These are phyloP conservation scores for Achroia grisella DNA, from an alignment of 1,140 invertebrate species.

Conservation along the genomic window DNA sequence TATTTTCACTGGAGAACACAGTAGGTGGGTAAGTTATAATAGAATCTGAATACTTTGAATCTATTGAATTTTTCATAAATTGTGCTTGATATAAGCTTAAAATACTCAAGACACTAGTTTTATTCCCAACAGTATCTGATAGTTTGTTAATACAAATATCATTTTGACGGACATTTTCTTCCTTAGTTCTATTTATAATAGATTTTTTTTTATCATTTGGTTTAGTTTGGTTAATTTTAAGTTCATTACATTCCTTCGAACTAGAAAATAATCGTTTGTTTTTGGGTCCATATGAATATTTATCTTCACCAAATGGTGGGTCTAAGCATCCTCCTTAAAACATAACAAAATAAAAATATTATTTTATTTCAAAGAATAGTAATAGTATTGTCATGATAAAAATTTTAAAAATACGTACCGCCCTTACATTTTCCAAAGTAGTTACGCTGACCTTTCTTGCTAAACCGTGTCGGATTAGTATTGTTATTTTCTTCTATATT, in stretches of 20 bases:
- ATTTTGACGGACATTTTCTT: no score
- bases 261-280: no score
- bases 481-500: slow-evolving; percentile 5
- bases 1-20: slow-evolving; percentile 11
- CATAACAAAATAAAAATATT: neutral
- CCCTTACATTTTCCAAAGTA: slow-evolving; percentile 52
- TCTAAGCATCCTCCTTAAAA: slow-evolving; percentile 54
- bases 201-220: slow-evolving; percentile 3
- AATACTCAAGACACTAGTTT: neutral
- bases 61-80: slow-evolving; percentile 10
- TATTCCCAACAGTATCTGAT: neutral
- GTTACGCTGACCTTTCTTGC: slow-evolving; percentile 18
- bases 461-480: neutral
- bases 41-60: slow-evolving; percentile 23
- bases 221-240: slow-evolving; percentile 1
- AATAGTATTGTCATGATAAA: neutral
- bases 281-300: slow-evolving; percentile 34
- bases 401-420: slow-evolving; percentile 24
- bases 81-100: slow-evolving; percentile 7
- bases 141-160: neutral
- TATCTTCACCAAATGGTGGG: slow-evolving; percentile 56
- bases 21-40: slow-evolving; percentile 41
- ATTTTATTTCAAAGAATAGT: neutral
- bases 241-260: neutral
- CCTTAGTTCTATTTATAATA: neutral